Base-by-base conservation (phyloP, 2,888 invertebrate species). In the Tetranychus truncatus region DNA sequence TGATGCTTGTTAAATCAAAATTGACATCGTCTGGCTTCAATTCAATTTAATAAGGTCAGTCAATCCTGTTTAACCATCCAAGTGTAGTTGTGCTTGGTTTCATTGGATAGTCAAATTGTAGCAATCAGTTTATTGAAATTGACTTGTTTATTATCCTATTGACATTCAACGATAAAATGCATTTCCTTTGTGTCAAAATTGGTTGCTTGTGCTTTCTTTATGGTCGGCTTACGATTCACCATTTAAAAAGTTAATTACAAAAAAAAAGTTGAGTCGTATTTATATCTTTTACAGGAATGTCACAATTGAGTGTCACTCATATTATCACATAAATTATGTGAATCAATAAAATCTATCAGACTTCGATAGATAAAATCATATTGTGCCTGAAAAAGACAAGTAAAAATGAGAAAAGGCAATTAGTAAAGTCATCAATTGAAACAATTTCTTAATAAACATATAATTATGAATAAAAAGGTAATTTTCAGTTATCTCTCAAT, bases 341-440 rank as follows among this genome's bases (percentile, higher is more conserved):
- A 77, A 55, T 78, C 76, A 71, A 79, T 79, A 73, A 80, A 81
- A 72, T 80, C 80, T 66, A 79, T 87, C 84, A 92, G 90, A 83
- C 91, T 92, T 85, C 92, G 89, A 86, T 93, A 91, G 81, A 93
- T 87, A 85, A 92, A 92, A 87, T 92, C 92, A 84, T 92, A 93
- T 85, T 92, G 92, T 83, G 90, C 88, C 92, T 92, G 85, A 46
- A 86, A 86, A 76, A 77, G 34, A 34, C 34, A 34, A 34, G 34
- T 34, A 34, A 34, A 34, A 34, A 34, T 34, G 34, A 4, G 5
- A 34, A 34, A 34, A 34, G 4, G 34, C 5, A 34, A 34, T 34
- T 34, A 34, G 34, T 34, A 34, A 34, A 34, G 34, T 34, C 66
- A 67, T 24, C 8, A 15, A 9, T 34, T n/a, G 69, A 69, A 69